Percentiles rank a stretch among this genome's conserved stretches.
Conservation (phyloP, 2,113 vertebrate species). For the Semicossyphus pulcher region DNA sequence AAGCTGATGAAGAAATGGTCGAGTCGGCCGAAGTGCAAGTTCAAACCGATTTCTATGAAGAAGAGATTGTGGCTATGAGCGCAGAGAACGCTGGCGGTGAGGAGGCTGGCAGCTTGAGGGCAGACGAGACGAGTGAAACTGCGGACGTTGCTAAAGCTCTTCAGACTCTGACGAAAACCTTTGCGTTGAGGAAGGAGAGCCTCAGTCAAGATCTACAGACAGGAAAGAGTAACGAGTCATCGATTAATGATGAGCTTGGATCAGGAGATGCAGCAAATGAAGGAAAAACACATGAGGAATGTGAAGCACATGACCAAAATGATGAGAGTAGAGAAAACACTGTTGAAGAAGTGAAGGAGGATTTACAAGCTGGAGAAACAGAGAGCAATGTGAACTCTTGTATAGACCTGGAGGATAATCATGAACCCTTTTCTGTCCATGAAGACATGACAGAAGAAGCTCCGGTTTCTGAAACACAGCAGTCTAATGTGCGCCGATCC, state of each 20-base stretch:
- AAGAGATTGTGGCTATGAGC: constrained; percentile 48
- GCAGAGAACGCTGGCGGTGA: neutral
- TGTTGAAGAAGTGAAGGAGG: constrained; percentile 10
- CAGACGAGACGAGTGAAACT: constrained; percentile 50
- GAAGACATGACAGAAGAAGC: constrained; percentile 8
- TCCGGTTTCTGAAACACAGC: neutral
- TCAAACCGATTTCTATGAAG: constrained; percentile 62
- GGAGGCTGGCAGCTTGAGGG: constrained; percentile 12
- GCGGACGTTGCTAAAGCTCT: constrained; percentile 63
- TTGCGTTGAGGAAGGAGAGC: constrained; percentile 61
- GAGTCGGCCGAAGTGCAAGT: constrained; percentile 48
- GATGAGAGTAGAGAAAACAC: neutral
- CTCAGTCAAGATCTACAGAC: constrained; percentile 33
- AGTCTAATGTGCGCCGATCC: constrained; percentile 37
- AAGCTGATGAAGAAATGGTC: constrained; percentile 21
- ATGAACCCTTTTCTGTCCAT: neutral
- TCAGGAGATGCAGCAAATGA: constrained; percentile 10
- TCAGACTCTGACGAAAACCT: constrained; percentile 65
- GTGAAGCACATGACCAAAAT: constrained; percentile 7
- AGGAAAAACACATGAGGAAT: neutral
- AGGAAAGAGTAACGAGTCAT: constrained; percentile 20
- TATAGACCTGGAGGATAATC: neutral
- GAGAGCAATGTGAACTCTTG: constrained; percentile 7
- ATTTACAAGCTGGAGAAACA: neutral
- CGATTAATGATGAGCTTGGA: neutral